These are phyloP conservation scores for Coluber constrictor DNA, from an alignment of 2,797 vertebrate species.

Conservation along the genomic window DNA sequence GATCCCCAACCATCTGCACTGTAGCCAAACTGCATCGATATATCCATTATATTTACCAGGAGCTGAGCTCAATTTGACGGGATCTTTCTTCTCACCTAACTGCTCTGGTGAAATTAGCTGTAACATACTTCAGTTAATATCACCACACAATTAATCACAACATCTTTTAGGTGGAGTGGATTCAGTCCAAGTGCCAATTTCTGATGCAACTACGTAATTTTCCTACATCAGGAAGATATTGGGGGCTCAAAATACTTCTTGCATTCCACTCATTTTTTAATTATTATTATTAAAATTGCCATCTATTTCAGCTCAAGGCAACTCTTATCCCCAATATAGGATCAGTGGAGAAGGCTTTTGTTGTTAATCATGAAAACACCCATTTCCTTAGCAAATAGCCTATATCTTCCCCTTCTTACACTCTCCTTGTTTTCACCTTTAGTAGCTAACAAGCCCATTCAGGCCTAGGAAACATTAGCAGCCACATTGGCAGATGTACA, in stretches of 20 bases:
- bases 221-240: neutral
- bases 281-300: neutral
- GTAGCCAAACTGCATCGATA: neutral
- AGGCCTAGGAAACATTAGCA: neutral
- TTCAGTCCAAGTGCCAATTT: neutral
- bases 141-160: neutral
- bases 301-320: neutral
- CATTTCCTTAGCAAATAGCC: neutral
- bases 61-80: neutral
- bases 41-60: neutral
- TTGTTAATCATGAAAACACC: neutral
- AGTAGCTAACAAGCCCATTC: neutral
- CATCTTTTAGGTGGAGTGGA: neutral
- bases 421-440: neutral
- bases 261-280: neutral
- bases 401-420: neutral
- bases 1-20: neutral
- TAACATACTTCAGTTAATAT: neutral
- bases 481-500: neutral
- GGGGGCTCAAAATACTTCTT: neutral
- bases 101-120: neutral
- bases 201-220: neutral
- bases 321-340: neutral
- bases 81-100: neutral
- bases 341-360: neutral